These are phyloP conservation scores for Apamea crenata DNA, from an alignment of 2,888 invertebrate species.

Conservation along the genomic window DNA sequence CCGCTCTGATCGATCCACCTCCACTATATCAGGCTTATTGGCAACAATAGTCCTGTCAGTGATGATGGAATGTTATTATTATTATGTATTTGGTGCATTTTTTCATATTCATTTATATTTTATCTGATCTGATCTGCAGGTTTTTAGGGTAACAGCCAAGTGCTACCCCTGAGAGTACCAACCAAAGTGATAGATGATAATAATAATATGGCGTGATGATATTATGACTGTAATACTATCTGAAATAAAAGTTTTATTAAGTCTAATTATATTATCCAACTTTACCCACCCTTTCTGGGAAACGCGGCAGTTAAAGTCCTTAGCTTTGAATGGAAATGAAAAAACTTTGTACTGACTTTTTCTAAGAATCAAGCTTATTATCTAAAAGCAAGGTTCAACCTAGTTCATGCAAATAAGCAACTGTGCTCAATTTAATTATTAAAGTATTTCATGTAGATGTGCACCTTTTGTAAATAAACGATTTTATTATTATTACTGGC, in stretches of 20 bases:
- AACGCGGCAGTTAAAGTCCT: not conserved
- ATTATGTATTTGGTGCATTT: not conserved
- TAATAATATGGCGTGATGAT: not conserved
- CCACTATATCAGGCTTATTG: too few species aligned
- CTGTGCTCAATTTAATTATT: too few species aligned
- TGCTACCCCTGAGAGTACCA: not conserved
- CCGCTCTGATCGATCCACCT: too few species aligned
- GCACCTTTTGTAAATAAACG: too few species aligned
- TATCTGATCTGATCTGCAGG: not conserved
- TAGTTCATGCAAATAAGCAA: too few species aligned
- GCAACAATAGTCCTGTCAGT: too few species aligned
- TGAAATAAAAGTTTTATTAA: not conserved
- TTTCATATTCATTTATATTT: not conserved
- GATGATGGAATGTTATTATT: too few species aligned
- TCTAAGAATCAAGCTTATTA: not conserved
- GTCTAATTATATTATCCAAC: not conserved
- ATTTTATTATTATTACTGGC: too few species aligned
- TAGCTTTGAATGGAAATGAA: not conserved
- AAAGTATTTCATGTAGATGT: too few species aligned
- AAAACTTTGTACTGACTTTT: conserved; percentile 6
- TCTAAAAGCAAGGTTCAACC: too few species aligned
- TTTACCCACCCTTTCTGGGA: not conserved
- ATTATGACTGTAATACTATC: not conserved
- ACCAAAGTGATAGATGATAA: not conserved
- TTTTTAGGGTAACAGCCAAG: not conserved